phyloP scores from a whole-genome alignment of 1,140 invertebrate species.

The Aricia agestis region DNA sequence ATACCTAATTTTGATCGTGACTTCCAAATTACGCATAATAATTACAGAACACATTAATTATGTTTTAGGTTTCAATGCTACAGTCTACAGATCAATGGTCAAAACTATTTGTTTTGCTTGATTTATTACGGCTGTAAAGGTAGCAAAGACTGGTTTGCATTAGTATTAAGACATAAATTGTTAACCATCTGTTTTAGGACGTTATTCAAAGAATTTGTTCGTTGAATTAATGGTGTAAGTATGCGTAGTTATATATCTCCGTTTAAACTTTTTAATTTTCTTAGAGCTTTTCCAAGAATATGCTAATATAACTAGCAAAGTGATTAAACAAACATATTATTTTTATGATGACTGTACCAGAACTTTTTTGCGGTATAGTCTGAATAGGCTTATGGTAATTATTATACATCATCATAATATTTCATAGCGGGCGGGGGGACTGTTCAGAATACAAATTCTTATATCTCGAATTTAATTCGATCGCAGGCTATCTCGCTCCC shows the following conservation, averaged over 20 bases:
- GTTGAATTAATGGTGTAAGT: too few species aligned
- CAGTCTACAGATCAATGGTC: background rate
- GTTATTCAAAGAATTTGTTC: background rate
- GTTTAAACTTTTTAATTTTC: too few species aligned
- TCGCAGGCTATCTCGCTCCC: too few species aligned
- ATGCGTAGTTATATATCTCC: too few species aligned
- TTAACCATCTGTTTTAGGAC: background rate
- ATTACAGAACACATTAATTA: background rate
- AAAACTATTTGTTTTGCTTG: conserved; percentile 4
- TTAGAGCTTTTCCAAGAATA: too few species aligned
- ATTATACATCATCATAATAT: background rate
- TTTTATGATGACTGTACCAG: too few species aligned
- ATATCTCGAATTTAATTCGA: too few species aligned
- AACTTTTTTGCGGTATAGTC: background rate
- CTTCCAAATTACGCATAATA: conserved; percentile 9
- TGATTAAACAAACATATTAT: too few species aligned
- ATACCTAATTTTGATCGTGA: conserved; percentile 1
- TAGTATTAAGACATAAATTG: background rate
- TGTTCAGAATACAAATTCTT: too few species aligned
- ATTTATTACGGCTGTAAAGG: background rate
- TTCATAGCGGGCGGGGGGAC: background rate
- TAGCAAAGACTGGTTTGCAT: background rate
- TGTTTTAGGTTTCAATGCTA: background rate
- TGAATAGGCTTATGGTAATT: conserved; percentile 4
- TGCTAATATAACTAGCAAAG: too few species aligned